Evolutionary conservation across 2,113 vertebrate species (phyloP), one percentile per base, ranked within the genome.

Genomic region (Neolamprologus sp.): DNA sequence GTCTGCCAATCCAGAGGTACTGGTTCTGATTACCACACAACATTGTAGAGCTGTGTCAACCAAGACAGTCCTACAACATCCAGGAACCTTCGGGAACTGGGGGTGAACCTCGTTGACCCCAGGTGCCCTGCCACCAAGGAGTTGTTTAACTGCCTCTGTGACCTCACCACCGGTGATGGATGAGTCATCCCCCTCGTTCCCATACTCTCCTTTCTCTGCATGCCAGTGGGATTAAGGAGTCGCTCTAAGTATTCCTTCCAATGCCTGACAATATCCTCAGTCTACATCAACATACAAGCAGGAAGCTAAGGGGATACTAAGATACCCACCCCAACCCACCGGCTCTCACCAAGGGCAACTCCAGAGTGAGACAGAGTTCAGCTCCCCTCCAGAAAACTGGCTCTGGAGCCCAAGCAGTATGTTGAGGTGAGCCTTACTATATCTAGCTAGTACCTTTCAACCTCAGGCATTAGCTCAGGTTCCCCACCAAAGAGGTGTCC

Each of bases 151-250:
- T 58, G 26, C 57, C 57, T 58, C 57, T 31, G 26, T 58, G 26
- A 58, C 26, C 26, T 58, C 26, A 58, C 5, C 1, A 7, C 14
- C 5, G 0, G 14, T 31, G 55, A 58, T 17, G 26, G 7, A 58
- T 58, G 26, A 58, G 26, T 58, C 26, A 17, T 31, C 55, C 55
- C 26, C 55, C 55, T 58, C 14, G 7, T 1, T 58, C 0, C 55
- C 54, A 58, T 31, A 31, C 14, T 58, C 57, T 58, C 0, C 57
- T 58, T 31, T 0, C 55, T 58, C 57, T 58, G 26, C 0, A 58
- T 31, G 26, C 14, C 55, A 58, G 1, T 31, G 26, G 57, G 26
- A 60, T 31, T 60, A 60, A 60, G 14, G 26, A 60, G 26, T 31
- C 0, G 2, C 3, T 60, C 57, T 17, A 60, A 60, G 14, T 31